Evolutionary conservation across 2,888 invertebrate species (phyloP), one percentile per base, ranked within the genome.

Genomic region (Unio pictorum): DNA sequence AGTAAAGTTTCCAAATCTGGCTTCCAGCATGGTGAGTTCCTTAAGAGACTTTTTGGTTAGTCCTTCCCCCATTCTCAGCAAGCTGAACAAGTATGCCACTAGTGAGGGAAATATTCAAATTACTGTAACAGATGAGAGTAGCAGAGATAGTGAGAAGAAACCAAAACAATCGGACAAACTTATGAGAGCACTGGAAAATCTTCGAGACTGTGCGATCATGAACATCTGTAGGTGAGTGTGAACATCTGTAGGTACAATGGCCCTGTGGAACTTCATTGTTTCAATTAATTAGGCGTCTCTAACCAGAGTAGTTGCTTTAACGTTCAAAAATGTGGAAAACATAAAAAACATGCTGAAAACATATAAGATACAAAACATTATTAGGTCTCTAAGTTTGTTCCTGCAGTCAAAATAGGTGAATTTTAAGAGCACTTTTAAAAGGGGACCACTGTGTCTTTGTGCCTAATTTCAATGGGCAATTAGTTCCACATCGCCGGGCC

Each of bases 1-100:
- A 0, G 95, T 96, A 72, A 98, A 98, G 89, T 99, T 99, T 90
- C 98, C 99, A 0, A 95, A 95, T 71, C 96, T 99, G 81, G 96
- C 99, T 0, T 95, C 95, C 75, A 96, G 96, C 8, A 97, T 98
- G 88, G 95, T 96, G 78, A 96, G 96, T 84, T 85, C 88, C 1
- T 91, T 99, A 63, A 93, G 97, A 34, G 98, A 99, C 88, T 99
- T 99, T 89, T 92, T 99, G 0, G 96, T 98, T 56, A 95, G 95
- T 28, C 99, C 99, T 0, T 98, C 98, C 61, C 98, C 98, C 0
- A 97, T 99, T 85, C 91, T 99, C 66, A 94, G 95, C 71, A 96
- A 97, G 89, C 91, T 99, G 0, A 95, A 96, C 90, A 87, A 88
- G 65, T 88, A 89, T 72, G 79, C 86, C 28, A 78, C 84, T 54